Evolutionary conservation across 2,888 invertebrate genomes (phyloP), one percentile per base, ranked within the genome.

Genomic region (Pelosia muscerda): DNA sequence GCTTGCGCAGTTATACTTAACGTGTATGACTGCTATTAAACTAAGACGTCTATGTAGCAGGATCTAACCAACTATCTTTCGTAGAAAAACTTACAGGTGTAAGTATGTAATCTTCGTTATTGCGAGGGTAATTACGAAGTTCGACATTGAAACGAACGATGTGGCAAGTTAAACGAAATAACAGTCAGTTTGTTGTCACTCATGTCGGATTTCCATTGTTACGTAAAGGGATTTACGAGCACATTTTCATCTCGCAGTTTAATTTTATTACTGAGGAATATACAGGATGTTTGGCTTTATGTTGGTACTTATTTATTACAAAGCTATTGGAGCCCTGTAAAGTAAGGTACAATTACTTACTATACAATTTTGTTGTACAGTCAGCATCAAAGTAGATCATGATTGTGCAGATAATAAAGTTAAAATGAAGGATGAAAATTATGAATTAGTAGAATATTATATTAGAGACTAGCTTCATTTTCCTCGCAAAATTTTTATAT

Each of bases 61-160:
- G n/a, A n/a, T n/a, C n/a, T n/a, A n/a, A n/a, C n/a, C n/a, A n/a
- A n/a, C n/a, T n/a, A n/a, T n/a, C n/a, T n/a, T n/a, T n/a, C n/a
- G n/a, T n/a, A n/a, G n/a, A 2, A 38, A 13, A 38, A 13, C 2
- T 2, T 38, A 38, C 15, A 38, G 15, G 4, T 13, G 15, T 42
- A 49, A 68, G 65, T 74, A 74, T 74, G 69, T 63, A 25, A 28
- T 69, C 77, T 73, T 68, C 65, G 23, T 68, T 31, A 62, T 8
- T 66, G 59, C 55, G 68, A 64, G 68, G 49, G 66, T 73, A 72
- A 69, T 75, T 72, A 69, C 10, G 42, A 60, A 25, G n/a, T 54
- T 60, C 54, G 53, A n/a, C 38, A 59, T 53, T 59, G 49, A 53
- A 65, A 49, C 22, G 26, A 34, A 65, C 25, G 49, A 34, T 60